These are phyloP conservation scores for Camponotus floridanus DNA, from an alignment of 1,140 invertebrate species.

Conservation along the genomic window DNA sequence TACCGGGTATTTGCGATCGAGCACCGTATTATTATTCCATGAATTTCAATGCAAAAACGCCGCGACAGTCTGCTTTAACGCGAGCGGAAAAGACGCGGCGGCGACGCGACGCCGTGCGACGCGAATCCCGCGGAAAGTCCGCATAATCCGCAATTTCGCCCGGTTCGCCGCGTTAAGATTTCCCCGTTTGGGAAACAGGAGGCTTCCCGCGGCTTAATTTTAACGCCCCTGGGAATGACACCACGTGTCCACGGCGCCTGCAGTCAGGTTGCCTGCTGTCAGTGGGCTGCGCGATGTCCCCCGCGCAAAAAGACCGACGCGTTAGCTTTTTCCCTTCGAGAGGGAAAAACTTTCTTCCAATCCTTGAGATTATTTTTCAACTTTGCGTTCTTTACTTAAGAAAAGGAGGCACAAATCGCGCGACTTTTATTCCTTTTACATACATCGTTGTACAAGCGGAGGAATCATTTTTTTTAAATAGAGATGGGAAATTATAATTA, in stretches of 20 bases:
- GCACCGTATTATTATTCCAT: conserved; percentile 82
- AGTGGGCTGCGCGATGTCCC: not conserved
- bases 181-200: conserved; percentile 50
- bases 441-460: not conserved
- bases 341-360: conserved; percentile 39
- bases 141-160: conserved; percentile 76
- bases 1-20: conserved; percentile 77
- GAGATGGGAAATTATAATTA: not conserved
- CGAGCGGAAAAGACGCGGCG: conserved; percentile 53
- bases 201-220: conserved; percentile 70
- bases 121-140: conserved; percentile 39
- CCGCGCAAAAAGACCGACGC: not conserved
- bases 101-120: not conserved
- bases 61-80: conserved; percentile 29
- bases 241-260: conserved; percentile 46
- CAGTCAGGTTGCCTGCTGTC: conserved; percentile 45
- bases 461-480: not conserved
- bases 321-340: not conserved
- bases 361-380: conserved; percentile 52
- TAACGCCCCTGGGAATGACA: conserved; percentile 69
- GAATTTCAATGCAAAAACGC: conserved; percentile 82
- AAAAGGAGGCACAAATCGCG: too few relatives aligned
- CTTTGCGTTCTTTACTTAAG: not conserved
- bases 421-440: not conserved
- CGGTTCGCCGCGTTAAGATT: conserved; percentile 72